Percentiles rank a stretch among this genome's conserved stretches.
Conservation (phyloP, 1,140 invertebrate genomes). For the Pachypeltis micranthus region DNA sequence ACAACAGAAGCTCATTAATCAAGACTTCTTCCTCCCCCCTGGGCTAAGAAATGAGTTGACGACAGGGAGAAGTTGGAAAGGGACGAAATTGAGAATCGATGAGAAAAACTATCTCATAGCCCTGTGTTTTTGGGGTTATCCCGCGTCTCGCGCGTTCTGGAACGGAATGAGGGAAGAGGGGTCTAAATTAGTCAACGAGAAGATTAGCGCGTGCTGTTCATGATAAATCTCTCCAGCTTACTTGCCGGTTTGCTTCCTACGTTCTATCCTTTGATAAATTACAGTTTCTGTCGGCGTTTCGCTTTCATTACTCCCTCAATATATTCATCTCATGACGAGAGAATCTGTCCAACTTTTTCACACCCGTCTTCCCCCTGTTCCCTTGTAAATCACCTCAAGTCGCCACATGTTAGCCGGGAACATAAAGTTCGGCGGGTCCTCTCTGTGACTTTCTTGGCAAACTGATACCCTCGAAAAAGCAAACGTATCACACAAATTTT, state of each 20-base stretch:
- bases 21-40: neutral
- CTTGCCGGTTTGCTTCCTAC: neutral
- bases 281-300: neutral
- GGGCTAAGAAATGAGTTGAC: too few species aligned
- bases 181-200: neutral
- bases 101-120: neutral
- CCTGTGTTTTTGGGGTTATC: neutral
- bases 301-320: slow-evolving; percentile 5
- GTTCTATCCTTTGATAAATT: neutral
- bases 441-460: too few species aligned
- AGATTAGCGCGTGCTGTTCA: slow-evolving; percentile 4
- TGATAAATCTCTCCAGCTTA: neutral
- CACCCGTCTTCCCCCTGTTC: too few species aligned
- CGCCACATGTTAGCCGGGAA: too few species aligned
- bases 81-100: neutral
- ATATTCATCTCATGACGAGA: too few species aligned
- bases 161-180: neutral
- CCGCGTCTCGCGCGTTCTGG: neutral
- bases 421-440: too few species aligned
- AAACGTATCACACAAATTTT: too few species aligned
- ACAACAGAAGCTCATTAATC: slow-evolving; percentile 5
- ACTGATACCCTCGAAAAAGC: too few species aligned
- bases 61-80: too few species aligned
- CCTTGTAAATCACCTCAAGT: too few species aligned
- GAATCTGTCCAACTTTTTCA: too few species aligned